Evolutionary conservation across 2,113 vertebrate species (phyloP).

Genomic region (Tonatia bakeri): DNA sequence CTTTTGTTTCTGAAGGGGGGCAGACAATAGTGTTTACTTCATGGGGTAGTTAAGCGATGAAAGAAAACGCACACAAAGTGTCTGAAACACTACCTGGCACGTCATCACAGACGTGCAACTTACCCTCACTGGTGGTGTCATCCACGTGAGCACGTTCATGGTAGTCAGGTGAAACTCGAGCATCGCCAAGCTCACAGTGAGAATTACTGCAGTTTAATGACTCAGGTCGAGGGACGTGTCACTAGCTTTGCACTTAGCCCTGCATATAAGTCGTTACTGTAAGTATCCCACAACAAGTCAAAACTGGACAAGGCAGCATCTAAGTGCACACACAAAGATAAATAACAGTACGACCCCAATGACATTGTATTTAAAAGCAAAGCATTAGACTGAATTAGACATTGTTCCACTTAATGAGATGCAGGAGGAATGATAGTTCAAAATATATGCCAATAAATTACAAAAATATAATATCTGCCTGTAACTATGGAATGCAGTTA

Average conservation of each 20-base stretch:
- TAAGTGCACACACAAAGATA: background rate
- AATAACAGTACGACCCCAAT: background rate
- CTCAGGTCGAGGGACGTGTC: background rate
- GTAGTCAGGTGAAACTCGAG: background rate
- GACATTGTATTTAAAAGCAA: background rate
- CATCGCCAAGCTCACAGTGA: background rate
- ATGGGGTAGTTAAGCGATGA: background rate
- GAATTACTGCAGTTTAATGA: background rate
- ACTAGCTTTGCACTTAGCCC: background rate
- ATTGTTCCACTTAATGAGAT: background rate
- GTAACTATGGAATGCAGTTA: background rate
- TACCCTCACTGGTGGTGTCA: background rate
- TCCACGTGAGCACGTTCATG: background rate
- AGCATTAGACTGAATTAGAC: background rate
- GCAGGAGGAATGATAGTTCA: background rate
- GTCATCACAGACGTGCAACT: background rate
- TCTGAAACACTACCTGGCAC: background rate
- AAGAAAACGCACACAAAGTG: background rate
- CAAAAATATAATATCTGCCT: background rate
- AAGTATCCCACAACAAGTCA: background rate
- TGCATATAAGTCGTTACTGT: background rate
- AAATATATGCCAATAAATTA: background rate
- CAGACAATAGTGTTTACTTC: background rate
- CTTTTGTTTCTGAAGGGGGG: background rate
- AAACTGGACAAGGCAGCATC: background rate